Evolutionary conservation across 2,113 vertebrate genomes (phyloP), one percentile per base, ranked within the genome.

Genomic region (Atlantisia rogersi): DNA sequence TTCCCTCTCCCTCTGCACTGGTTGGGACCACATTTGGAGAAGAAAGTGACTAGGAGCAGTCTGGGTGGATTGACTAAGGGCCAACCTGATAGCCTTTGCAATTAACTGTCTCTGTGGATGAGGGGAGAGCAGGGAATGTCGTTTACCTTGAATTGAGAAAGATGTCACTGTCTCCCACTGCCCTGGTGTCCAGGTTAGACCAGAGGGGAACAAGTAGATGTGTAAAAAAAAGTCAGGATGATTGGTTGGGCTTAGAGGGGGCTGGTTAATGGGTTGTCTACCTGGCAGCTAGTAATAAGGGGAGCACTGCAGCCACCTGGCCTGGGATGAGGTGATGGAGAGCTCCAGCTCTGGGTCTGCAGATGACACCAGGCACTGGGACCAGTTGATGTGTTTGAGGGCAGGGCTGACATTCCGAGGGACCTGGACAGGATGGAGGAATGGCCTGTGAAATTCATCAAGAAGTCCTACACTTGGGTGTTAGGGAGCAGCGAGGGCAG

Each of bases 81-180:
- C 48, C 24, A 1, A 35, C 37, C 32, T 12, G 6, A 1, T 3
- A 1, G 2, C 55, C 56, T 46, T 59, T 1, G 14, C 0, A 1
- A 62, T 52, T 63, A 63, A 53, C 26, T 14, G 52, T 22, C 21
- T 65, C 39, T 85, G 58, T 1, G 4, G 64, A 29, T 29, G 22
- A 56, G 29, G 22, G 29, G 31, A 42, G 15, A 29, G 16, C 39
- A 25, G 32, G 29, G 29, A 55, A 28, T 12, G 20, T 7, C 2
- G 35, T 62, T 67, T 76, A 50, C 40, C 28, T 28, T 63, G 40
- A 35, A 28, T 28, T 60, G 77, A 62, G 35, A 21, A 46, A 80
- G 85, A n/a, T 0, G 2, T 50, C 14, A 5, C 18, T 53, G n/a
- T 60, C 21, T 62, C 35, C n/a, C 69, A 31, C 11, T 0, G 1